Evolutionary conservation across 2,888 invertebrate genomes (phyloP).

Genomic region (Taphrorychus bicolor): DNA sequence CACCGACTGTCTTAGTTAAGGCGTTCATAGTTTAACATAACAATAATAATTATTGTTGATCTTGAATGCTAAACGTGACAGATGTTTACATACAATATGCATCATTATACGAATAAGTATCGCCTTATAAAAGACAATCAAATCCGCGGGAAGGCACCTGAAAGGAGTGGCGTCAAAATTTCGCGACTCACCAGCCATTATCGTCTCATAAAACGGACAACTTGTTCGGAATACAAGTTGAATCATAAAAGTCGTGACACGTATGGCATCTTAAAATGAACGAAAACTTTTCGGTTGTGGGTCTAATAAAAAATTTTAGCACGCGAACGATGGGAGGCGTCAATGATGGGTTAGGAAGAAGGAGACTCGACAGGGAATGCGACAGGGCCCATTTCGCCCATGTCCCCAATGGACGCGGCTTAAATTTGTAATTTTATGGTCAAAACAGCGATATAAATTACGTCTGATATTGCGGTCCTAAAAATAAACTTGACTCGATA

Average conservation of each 20-base stretch:
- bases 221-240: neutral
- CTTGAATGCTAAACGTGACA: neutral
- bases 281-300: neutral
- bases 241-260: neutral
- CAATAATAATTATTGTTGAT: too few relatives aligned
- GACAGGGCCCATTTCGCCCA: neutral
- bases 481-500: conserved; percentile 22
- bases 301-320: neutral
- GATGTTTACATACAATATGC: neutral
- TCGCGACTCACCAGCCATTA: neutral
- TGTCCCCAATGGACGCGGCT: conserved; percentile 25
- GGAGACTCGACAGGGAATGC: neutral
- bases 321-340: neutral
- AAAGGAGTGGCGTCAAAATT: neutral
- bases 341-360: neutral
- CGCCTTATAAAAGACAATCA: neutral
- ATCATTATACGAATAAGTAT: too few relatives aligned
- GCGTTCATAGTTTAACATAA: neutral
- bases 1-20: neutral
- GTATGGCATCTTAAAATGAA: neutral
- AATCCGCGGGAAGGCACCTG: neutral
- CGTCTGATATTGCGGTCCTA: conserved; percentile 28
- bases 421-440: conserved; percentile 35
- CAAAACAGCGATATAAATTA: conserved; percentile 35
- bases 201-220: too few relatives aligned